Evolutionary conservation across 2,888 invertebrate genomes (phyloP), one percentile per base, ranked within the genome.

Genomic region (Nineta flava): DNA sequence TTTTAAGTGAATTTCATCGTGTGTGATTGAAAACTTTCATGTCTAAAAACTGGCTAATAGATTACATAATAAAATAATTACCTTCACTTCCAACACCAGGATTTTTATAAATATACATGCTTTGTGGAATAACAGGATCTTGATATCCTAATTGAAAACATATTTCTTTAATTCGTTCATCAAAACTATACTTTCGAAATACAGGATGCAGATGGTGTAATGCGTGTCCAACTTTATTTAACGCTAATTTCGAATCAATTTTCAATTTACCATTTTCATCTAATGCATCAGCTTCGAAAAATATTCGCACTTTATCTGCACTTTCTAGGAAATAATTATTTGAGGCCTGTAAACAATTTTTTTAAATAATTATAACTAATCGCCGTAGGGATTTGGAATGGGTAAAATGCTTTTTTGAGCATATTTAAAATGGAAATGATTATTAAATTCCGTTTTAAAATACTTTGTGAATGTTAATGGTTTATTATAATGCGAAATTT

Each of bases 81-180:
- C 90, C 88, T 80, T 86, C 87, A 4, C 91, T 84, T 1, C 95
- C 95, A 51, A 88, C 74, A 15, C 81, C 79, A 1, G 95, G 92
- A 70, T 93, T 93, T 72, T 97, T 99, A 66, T 90, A 97, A 53
- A 99, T 96, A 61, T 91, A 90, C 97, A 97, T 97, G 69, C 95
- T 94, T 64, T 97, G 97, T 1, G 83, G 83, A 0, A 97, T 76
- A 0, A 83, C 82, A 0, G 97, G 97, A 40, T 86, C 83, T 50
- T 72, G 68, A 53, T 85, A 76, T 3, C 81, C 81, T 10, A 96
- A 65, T 55, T 80, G 77, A 57, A 75, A 77, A 53, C 86, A 84
- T 4, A 83, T 70, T 50, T 81, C 75, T 65, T 87, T 84, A 9
- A 97, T 79, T 56, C 87, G 80, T 54, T 86, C 80, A 61, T 85